Evolutionary conservation across 1,140 invertebrate species (phyloP).

Genomic region (Drosophila neocordata): DNA sequence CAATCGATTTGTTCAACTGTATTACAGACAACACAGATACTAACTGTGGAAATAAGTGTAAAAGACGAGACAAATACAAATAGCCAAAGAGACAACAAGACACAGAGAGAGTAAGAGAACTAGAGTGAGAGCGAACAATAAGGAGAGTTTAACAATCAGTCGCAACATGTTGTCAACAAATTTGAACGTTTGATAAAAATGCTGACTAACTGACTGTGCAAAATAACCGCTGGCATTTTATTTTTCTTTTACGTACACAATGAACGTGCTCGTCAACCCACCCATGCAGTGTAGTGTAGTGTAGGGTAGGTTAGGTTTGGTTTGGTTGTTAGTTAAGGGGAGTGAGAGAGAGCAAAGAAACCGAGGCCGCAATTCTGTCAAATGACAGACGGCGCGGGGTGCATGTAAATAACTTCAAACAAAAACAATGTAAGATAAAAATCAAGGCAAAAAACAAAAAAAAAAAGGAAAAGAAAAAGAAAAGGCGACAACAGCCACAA

Average conservation of each 20-base stretch:
- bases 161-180: conserved; percentile 78
- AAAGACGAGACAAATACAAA: neutral
- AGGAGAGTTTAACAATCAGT: conserved; percentile 53
- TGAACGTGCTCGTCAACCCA: neutral
- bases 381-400: conserved; percentile 52
- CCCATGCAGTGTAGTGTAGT: neutral
- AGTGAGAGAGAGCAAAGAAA: too few relatives aligned
- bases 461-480: conserved; percentile 47
- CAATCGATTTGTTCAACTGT: conserved; percentile 78
- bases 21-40: conserved; percentile 39
- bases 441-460: conserved; percentile 39
- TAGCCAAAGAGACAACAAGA: too few relatives aligned
- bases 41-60: conserved; percentile 2
- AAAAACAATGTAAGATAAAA: conserved; percentile 24
- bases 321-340: neutral
- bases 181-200: conserved; percentile 66
- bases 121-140: neutral
- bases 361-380: conserved; percentile 15
- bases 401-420: conserved; percentile 73
- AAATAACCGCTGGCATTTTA: conserved; percentile 56
- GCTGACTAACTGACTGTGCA: conserved; percentile 57
- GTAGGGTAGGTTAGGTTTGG: neutral
- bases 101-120: neutral
- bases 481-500: conserved; percentile 30
- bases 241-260: conserved; percentile 9